Evolutionary conservation across 2,113 vertebrate species (phyloP), one percentile per base, ranked within the genome.

Genomic region (Lanius collurio): DNA sequence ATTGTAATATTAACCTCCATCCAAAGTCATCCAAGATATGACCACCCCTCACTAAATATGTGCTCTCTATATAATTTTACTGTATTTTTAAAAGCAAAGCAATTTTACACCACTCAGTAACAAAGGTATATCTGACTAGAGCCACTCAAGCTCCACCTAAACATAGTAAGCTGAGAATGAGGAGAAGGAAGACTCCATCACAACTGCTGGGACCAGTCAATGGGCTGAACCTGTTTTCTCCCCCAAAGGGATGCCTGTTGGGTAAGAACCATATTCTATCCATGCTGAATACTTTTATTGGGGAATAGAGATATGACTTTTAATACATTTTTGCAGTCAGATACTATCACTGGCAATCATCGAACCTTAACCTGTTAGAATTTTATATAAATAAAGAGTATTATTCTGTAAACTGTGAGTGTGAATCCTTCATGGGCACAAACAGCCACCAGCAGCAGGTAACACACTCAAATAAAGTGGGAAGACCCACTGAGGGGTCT

Each of bases 171-270:
- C 2, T 59, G 53, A 67, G 62, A 77, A 68, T 15, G 27, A 15
- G 17, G 27, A 52, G 44, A 33, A 6, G 26, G 11, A 35, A 59
- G 44, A 22, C 31, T 15, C 23, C 13, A 3, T n/a, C 0, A 0
- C 20, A 49, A 85, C 31, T 67, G 20, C 44, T 59, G 62, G 44
- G 44, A 86, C 11, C 37, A 50, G 26, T 6, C 26, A 19, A 50
- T 1, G 13, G 24, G 20, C 21, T 42, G 52, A 76, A 76, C 10
- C 30, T 9, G 7, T 30, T 24, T 56, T 6, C 5, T 9, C 19
- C 15, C 10, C 2, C 1, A 28, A 1, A 35, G 70, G 31, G 49
- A 52, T 1, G 5, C 13, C 9, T 18, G 1, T 17, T 53, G 39
- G 24, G 20, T 57, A 26, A 76, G 62, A 67, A 31, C 26, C 35